Evolutionary conservation across 2,888 invertebrate species (phyloP), one percentile per base, ranked within the genome.

Genomic region (Saturnia pavonia): DNA sequence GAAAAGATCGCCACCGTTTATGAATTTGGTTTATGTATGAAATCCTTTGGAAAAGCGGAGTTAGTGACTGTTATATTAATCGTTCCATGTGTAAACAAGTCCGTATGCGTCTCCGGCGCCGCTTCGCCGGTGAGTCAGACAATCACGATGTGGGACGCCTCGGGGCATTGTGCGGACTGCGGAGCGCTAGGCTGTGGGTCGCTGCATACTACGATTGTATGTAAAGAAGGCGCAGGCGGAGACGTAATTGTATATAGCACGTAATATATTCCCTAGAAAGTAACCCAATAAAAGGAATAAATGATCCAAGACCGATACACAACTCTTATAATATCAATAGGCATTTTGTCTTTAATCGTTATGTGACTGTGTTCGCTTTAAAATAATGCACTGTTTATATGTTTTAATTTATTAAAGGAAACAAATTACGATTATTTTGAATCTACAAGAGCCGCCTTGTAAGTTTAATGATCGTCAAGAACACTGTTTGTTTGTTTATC

Each of bases 141-240:
- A 87, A 85, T 88, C 80, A 88, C 89, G 86, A 91, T 90, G 92
- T 92, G 91, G 92, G 92, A 83, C 86, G 91, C 76, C 78, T 76
- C 78, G 78, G 80, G 81, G 83, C 80, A 83, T 85, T 85, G 84
- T 85, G 83, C 78, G 74, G 75, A 67, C 69, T 76, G 76, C 77
- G 77, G 79, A 77, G 80, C 73, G 80, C 81, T 80, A 82, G 79
- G 79, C 79, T 78, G 77, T 77, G 79, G 77, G 80, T 82, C 81
- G 82, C 86, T 83, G 85, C 83, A 86, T 84, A 85, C 84, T 85
- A 80, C 82, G 87, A 92, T 92, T 93, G 92, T 94, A 92, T 93
- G 92, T 85, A 91, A 94, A 94, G 89, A 82, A 92, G 92, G 88
- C 86, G 87, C 34, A 60, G 57, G 57, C 57, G 27, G 57, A 9